Evolutionary conservation across 2,888 invertebrate genomes (phyloP).

Genomic region (Synergus japonicus): DNA sequence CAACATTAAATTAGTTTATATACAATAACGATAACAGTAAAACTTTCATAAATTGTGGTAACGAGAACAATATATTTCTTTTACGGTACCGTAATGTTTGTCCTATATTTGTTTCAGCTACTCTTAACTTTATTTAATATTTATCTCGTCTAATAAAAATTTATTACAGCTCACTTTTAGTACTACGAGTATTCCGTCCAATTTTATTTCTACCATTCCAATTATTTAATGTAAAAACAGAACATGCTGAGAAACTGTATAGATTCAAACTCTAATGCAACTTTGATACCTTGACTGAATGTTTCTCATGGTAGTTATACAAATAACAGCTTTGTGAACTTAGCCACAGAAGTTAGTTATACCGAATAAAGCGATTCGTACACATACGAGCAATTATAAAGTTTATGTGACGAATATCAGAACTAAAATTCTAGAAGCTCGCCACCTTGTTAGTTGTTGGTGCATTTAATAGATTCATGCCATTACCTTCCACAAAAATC

Average conservation of each 20-base stretch:
- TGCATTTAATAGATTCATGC: background rate
- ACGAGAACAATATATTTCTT: background rate
- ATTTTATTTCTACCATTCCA: no score
- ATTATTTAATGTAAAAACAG: background rate
- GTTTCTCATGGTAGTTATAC: background rate
- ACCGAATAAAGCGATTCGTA: background rate
- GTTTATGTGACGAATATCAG: background rate
- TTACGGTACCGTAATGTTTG: background rate
- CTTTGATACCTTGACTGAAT: background rate
- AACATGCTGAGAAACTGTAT: background rate
- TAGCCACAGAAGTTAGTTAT: background rate
- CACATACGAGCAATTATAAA: background rate
- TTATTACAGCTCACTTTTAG: no score
- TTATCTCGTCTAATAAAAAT: background rate
- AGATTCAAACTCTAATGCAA: background rate
- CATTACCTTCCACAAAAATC: no score
- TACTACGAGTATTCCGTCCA: no score
- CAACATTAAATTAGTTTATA: background rate
- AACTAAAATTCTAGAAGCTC: background rate
- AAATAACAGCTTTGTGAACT: background rate
- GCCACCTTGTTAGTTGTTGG: background rate
- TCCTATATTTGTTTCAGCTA: background rate
- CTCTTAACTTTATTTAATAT: no score
- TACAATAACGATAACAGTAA: constrained; percentile 3
- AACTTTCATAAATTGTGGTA: background rate